Conservation (phyloP, 2,888 invertebrate genomes). For the Bruchidius siliquastri region DNA sequence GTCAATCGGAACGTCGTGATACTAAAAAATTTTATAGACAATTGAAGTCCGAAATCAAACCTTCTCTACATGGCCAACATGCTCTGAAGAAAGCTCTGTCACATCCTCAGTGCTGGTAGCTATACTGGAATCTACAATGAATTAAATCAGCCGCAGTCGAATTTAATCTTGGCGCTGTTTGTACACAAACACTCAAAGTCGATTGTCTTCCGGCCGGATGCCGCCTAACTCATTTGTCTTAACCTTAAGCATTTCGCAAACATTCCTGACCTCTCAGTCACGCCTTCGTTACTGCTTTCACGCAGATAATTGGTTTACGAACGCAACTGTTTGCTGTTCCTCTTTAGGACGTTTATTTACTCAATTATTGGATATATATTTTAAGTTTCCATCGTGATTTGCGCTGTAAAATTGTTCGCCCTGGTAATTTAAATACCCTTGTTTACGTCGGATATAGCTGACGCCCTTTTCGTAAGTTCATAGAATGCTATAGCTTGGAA, state of each 20-base stretch:
- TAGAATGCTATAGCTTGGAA: no score
- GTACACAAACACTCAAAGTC: neutral
- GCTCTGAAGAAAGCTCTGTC: neutral
- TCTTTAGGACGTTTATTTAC: neutral
- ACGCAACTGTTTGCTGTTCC: neutral
- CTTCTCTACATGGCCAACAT: no score
- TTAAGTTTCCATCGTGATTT: neutral
- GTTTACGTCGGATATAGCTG: no score
- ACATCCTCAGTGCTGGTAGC: neutral
- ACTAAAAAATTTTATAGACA: no score
- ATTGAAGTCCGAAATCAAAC: no score
- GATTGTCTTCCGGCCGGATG: neutral
- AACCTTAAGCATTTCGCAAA: conserved; percentile 27
- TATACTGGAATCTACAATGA: neutral
- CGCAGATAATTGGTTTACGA: neutral
- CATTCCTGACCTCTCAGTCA: conserved; percentile 24
- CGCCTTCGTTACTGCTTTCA: neutral
- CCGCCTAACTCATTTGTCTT: conserved; percentile 28
- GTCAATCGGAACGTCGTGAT: no score
- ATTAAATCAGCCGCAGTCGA: neutral
- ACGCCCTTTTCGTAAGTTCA: no score
- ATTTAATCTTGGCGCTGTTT: neutral
- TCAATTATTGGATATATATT: neutral
- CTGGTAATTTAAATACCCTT: no score
- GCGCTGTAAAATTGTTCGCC: no score